Percentiles rank a stretch among this genome's conserved stretches.
These are phyloP conservation scores for Rhizoglyphus robini DNA, from an alignment of 1,140 invertebrate genomes.

Conservation along the genomic window DNA sequence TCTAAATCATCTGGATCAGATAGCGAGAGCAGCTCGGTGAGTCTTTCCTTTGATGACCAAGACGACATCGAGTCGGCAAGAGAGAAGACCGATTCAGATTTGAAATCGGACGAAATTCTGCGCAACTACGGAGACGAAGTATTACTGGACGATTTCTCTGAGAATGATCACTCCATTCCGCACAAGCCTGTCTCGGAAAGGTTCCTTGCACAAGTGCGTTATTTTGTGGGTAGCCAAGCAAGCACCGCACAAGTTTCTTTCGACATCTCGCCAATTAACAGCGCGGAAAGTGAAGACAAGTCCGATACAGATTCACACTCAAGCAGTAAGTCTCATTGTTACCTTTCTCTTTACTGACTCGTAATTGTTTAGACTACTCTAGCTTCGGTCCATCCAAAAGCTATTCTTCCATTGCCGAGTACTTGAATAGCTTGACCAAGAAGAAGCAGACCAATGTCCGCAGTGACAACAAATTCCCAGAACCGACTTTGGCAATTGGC, in stretches of 20 bases:
- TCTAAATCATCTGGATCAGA: no score
- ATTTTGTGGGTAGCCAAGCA: neutral
- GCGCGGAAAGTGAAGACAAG: no score
- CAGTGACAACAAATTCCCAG: neutral
- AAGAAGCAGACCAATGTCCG: neutral
- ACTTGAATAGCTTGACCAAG: neutral
- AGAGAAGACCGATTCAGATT: neutral
- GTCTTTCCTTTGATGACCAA: no score
- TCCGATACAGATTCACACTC: no score
- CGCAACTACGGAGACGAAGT: neutral
- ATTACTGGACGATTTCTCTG: neutral
- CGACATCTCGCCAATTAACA: no score
- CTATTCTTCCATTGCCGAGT: neutral
- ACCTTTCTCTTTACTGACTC: no score
- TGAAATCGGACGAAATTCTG: neutral
- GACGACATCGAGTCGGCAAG: neutral
- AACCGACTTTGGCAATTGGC: neutral
- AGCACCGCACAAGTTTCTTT: neutral
- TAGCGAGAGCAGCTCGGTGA: no score
- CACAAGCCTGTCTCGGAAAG: neutral
- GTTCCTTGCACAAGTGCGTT: neutral
- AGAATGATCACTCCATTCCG: neutral
- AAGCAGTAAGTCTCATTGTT: no score
- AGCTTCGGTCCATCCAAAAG: constrained; percentile 1
- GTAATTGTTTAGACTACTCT: no score